Base-by-base conservation (phyloP, 2,113 vertebrate species). In the Isurus oxyrinchus region DNA sequence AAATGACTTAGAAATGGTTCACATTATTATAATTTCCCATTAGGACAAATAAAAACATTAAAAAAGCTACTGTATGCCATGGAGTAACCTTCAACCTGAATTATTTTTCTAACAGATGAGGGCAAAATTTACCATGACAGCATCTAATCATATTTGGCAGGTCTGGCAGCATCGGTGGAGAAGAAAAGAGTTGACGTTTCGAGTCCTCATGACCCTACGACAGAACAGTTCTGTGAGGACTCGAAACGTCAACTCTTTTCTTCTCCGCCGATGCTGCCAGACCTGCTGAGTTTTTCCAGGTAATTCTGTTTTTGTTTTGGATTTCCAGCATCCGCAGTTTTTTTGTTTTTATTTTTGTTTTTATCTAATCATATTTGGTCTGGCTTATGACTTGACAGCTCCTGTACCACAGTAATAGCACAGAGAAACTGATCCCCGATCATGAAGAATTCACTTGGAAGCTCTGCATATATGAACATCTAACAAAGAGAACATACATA, bases 51-150 rank as follows among this genome's bases (percentile, higher is more conserved):
- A 97, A 98, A 98, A 98, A 97, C 97, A 97, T 97, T 97, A 97
- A 97, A 97, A 97, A 97, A 97, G 97, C 97, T 97, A 97, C 97
- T 98, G 98, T 97, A 97, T 96, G 97, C 97, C 25, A 97, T 96
- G 98, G 97, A 97, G 96, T 96, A 97, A 98, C 98, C 98, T 98
- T 97, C 97, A 97, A 97, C 98, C 97, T 81, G 14, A 96, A 97
- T 97, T 97, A 96, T 96, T 96, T 96, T 97, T 97, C 97, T 98
- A 98, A 98, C 97, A 96, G 97, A 98, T 97, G 97, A 98, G 97
- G 97, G 97, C 97, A 98, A 98, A 98, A 98, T 98, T 97, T 97
- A 97, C 97, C 98, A 97, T 98, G 98, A 98, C 98, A 98, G 98
- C 96, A 96, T 97, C 97, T 98, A 98, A 98, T 98, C 98, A 97